These are phyloP conservation scores for Drosophila maculinotata DNA, from an alignment of 2,888 invertebrate species.

Conservation along the genomic window DNA sequence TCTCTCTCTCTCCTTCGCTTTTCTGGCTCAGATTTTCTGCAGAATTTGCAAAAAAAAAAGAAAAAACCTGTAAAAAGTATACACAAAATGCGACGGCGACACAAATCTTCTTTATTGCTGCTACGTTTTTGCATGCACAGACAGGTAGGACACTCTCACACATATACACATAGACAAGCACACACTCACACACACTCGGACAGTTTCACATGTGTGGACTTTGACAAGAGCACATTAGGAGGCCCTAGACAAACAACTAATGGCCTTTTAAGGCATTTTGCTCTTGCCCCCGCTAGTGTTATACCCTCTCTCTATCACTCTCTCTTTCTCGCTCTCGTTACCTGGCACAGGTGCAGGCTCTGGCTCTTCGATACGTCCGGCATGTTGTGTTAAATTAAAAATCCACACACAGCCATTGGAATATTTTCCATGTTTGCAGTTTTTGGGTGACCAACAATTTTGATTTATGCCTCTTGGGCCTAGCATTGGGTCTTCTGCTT, in stretches of 20 bases:
- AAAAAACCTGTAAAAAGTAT: slow-evolving; percentile 52
- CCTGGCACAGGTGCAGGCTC: slow-evolving; percentile 55
- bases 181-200: slow-evolving; percentile 6
- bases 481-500: slow-evolving; percentile 10
- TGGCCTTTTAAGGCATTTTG: slow-evolving; percentile 79
- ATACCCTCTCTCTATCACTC: slow-evolving; percentile 24
- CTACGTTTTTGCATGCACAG: slow-evolving; percentile 74
- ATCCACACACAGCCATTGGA: slow-evolving; percentile 50
- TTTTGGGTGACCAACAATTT: slow-evolving; percentile 55
- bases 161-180: slow-evolving; percentile 15
- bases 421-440: slow-evolving; percentile 61
- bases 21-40: slow-evolving; percentile 67
- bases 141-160: slow-evolving; percentile 46
- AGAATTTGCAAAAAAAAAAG: slow-evolving; percentile 65
- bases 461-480: slow-evolving; percentile 53
- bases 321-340: slow-evolving; percentile 4
- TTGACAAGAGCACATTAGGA: slow-evolving; percentile 78
- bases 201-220: slow-evolving; percentile 51
- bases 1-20: slow-evolving; percentile 12
- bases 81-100: slow-evolving; percentile 77
- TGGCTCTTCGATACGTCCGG: slow-evolving; percentile 46
- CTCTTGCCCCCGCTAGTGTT: slow-evolving; percentile 23
- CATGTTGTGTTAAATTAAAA: slow-evolving; percentile 79
- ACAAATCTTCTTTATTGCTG: slow-evolving; percentile 79
- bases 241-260: slow-evolving; percentile 76